Percentiles rank a stretch among this genome's conserved stretches.
These are phyloP conservation scores for Rostratula benghalensis DNA, from an alignment of 2,113 vertebrate genomes.

Conservation along the genomic window DNA sequence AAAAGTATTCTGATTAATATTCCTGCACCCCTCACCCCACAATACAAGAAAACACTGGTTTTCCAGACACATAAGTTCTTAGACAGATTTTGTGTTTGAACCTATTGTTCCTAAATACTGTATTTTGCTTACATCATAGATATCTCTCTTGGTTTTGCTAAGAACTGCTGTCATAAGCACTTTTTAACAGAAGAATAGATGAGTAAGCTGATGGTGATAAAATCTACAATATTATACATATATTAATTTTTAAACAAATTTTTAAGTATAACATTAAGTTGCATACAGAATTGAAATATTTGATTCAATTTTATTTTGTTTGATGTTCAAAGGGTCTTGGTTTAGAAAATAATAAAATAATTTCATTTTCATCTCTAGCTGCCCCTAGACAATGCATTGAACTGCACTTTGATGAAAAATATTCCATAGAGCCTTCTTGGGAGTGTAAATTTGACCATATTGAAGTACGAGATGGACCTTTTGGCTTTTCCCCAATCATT, in stretches of 20 bases:
- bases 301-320: not conserved
- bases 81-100: not conserved
- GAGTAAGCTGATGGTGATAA: not conserved
- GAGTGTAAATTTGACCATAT: slow-evolving; percentile 99
- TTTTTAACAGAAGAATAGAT: not conserved
- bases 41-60: not conserved
- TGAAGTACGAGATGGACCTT: slow-evolving; percentile 98
- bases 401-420: slow-evolving; percentile 96
- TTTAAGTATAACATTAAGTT: not conserved
- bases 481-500: slow-evolving; percentile 96
- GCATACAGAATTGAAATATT: not conserved
- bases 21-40: rapidly evolving
- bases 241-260: not conserved
- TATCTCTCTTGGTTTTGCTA: not conserved
- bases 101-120: not conserved
- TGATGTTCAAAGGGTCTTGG: not conserved
- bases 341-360: not conserved
- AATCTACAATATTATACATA: not conserved
- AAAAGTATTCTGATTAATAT: not conserved
- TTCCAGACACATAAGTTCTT: not conserved
- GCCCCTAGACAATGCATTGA: slow-evolving; percentile 97
- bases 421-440: slow-evolving; percentile 98
- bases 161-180: not conserved
- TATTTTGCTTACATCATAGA: not conserved
- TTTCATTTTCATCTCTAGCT: slow-evolving; percentile 77